Conservation (phyloP, 2,113 vertebrate species). For the Oxyruncus cristatus region DNA sequence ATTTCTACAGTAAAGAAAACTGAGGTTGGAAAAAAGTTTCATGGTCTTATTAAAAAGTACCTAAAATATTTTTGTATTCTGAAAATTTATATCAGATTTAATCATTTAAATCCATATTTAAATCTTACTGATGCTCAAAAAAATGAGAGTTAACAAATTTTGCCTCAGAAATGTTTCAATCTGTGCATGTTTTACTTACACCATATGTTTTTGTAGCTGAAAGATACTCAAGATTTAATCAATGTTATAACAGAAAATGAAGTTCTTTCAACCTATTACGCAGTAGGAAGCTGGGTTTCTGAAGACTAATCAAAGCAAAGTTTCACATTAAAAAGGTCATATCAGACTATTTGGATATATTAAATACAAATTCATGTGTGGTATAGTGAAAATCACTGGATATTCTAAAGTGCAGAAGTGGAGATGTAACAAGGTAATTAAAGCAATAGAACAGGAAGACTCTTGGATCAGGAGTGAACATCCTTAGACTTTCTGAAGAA, state of each 20-base stretch:
- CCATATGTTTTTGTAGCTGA: conserved; percentile 18
- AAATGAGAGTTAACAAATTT: neutral
- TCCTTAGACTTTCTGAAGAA: neutral
- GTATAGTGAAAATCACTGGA: neutral
- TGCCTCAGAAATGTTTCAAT: conserved; percentile 34
- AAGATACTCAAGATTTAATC: conserved; percentile 11
- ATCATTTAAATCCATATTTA: conserved; percentile 29
- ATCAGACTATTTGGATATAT: neutral
- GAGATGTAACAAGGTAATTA: neutral
- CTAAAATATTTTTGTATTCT: neutral
- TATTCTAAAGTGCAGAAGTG: neutral
- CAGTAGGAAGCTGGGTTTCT: neutral
- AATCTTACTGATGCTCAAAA: neutral
- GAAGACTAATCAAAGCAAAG: neutral
- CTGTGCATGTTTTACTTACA: conserved; percentile 52
- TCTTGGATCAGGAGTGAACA: neutral
- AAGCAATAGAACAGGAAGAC: neutral
- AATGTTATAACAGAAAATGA: neutral
- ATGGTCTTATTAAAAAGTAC: neutral
- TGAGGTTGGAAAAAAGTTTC: neutral
- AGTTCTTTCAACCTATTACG: neutral
- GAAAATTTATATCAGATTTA: neutral
- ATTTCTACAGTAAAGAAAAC: neutral
- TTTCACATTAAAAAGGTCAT: neutral
- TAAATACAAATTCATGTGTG: neutral